Conservation (phyloP, 1,140 invertebrate genomes). For the Meloidogyne exigua region DNA sequence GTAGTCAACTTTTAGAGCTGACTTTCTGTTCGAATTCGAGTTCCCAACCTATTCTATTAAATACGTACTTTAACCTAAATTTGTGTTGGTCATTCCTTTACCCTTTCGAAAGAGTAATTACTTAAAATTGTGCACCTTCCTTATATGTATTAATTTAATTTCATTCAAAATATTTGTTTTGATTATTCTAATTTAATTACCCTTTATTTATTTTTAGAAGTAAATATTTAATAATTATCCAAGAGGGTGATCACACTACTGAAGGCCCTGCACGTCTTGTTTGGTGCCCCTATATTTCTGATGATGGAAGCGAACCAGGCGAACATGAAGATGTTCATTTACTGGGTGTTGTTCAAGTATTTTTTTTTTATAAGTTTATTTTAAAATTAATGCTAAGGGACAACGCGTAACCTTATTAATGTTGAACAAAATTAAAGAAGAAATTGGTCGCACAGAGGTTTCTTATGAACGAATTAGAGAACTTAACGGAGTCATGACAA, state of each 20-base stretch:
- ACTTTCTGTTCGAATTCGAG: no score
- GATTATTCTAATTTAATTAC: no score
- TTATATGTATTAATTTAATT: no score
- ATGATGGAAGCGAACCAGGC: slow-evolving; percentile 30
- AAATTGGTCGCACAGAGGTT: slow-evolving; percentile 37
- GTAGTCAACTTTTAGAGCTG: no score
- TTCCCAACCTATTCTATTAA: no score
- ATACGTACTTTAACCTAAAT: no score
- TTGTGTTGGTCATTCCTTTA: no score
- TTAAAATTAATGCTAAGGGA: slow-evolving; percentile 23
- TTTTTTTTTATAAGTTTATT: slow-evolving; percentile 14
- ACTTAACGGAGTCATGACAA: slow-evolving; percentile 16
- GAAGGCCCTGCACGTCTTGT: slow-evolving; percentile 24
- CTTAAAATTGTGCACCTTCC: no score
- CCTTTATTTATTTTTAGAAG: slow-evolving; percentile 11
- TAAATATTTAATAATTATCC: slow-evolving; percentile 46
- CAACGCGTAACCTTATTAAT: slow-evolving; percentile 32
- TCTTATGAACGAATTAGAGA: slow-evolving; percentile 29
- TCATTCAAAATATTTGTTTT: no score
- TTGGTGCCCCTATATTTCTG: slow-evolving; percentile 45
- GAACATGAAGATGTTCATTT: slow-evolving; percentile 28
- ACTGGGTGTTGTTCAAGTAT: slow-evolving; percentile 36
- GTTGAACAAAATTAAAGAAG: slow-evolving; percentile 38
- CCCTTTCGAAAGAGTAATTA: no score
- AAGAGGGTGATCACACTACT: slow-evolving; percentile 21